Evolutionary conservation across 2,113 vertebrate genomes (phyloP).

Genomic region (Ochotona princeps): DNA sequence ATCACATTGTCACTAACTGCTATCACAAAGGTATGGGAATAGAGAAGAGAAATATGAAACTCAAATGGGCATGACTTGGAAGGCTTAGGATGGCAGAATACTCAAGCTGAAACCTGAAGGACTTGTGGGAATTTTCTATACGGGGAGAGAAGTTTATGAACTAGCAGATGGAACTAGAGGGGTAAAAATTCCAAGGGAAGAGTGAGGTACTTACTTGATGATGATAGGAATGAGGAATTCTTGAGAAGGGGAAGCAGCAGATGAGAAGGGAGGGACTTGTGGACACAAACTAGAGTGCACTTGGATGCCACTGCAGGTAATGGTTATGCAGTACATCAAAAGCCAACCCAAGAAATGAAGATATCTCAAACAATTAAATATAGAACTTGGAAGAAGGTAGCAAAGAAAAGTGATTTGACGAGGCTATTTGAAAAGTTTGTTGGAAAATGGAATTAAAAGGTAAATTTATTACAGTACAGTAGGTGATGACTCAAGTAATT

Average conservation of each 20-base stretch:
- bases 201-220: not conserved
- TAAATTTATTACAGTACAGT: no score
- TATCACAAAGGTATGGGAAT: not conserved
- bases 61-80: not conserved
- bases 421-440: no score
- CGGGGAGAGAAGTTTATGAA: not conserved
- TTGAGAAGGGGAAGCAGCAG: not conserved
- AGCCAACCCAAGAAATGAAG: no score
- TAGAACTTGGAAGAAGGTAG: no score
- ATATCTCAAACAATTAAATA: no score
- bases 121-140: not conserved
- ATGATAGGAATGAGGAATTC: not conserved
- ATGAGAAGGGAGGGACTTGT: not conserved
- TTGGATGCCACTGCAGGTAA: no score
- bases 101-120: not conserved
- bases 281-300: no score
- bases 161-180: not conserved
- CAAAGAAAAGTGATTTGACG: no score
- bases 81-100: not conserved
- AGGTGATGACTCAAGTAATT: no score
- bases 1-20: not conserved
- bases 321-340: no score
- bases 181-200: not conserved
- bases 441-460: no score
- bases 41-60: constrained; percentile 2